These are phyloP conservation scores for Sebastes goodei DNA, from an alignment of 2,797 vertebrate species.

Conservation along the genomic window DNA sequence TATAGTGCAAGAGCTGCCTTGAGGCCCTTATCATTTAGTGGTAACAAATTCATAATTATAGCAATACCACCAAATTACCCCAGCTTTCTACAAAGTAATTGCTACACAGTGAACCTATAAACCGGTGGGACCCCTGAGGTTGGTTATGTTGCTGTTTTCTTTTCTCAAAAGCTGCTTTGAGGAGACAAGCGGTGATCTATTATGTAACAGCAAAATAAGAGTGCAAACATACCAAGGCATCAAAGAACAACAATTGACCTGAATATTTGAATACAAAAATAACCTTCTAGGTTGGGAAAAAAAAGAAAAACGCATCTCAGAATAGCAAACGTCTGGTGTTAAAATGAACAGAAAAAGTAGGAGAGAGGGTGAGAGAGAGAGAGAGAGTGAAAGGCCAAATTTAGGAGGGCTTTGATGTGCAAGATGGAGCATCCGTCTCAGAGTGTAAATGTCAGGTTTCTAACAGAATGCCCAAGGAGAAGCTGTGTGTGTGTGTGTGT, in stretches of 20 bases:
- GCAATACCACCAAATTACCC: neutral
- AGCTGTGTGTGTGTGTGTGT: conserved; percentile 5
- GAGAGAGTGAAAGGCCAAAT: neutral
- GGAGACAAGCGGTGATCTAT: neutral
- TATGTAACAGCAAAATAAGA: conserved; percentile 12
- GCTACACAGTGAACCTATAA: neutral
- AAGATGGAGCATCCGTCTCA: conserved; percentile 55
- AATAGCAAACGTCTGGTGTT: conserved; percentile 17
- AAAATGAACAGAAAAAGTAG: conserved; percentile 7
- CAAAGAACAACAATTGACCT: neutral
- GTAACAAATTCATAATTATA: neutral
- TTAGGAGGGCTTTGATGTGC: conserved; percentile 50
- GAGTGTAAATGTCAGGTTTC: conserved; percentile 71
- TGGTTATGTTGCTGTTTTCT: neutral
- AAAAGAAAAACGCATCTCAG: neutral
- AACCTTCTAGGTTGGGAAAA: neutral
- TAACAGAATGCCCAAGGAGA: conserved; percentile 44
- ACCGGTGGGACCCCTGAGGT: neutral
- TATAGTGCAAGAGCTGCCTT: neutral
- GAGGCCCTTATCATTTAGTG: neutral
- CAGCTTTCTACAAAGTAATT: neutral
- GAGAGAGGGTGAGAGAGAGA: neutral
- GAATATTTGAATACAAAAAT: conserved; percentile 33
- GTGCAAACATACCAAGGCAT: neutral
- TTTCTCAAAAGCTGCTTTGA: neutral